A percentile compares a stretch with the other conserved stretches of the same genome.
Conservation (phyloP, 1,140 invertebrate genomes). For the Chelonus insularis region DNA sequence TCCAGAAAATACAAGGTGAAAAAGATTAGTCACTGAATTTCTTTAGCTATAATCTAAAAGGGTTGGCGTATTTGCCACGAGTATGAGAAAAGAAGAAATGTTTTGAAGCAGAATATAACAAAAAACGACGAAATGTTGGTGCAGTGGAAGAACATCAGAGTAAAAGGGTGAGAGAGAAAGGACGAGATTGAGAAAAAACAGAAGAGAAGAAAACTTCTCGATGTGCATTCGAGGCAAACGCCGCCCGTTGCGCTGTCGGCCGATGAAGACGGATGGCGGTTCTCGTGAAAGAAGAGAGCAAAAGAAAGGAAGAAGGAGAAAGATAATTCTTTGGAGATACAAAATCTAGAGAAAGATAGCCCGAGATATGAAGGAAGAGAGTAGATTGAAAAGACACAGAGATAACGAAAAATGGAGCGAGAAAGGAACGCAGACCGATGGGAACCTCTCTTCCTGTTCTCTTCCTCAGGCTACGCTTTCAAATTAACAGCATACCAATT, state of each 20-base stretch:
- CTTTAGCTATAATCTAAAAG: background rate
- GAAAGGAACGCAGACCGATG: constrained; percentile 28
- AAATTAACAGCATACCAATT: constrained; percentile 61
- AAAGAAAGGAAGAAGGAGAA: constrained; percentile 20
- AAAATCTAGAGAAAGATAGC: constrained; percentile 25
- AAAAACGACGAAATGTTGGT: background rate
- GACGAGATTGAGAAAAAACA: constrained; percentile 22
- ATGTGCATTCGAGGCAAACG: constrained; percentile 61
- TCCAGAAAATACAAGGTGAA: background rate
- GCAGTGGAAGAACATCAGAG: constrained; percentile 18
- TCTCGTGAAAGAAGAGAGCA: constrained; percentile 33
- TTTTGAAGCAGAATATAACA: background rate
- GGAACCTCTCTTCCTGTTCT: constrained; percentile 39
- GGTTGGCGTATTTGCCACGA: background rate
- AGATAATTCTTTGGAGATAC: constrained; percentile 27
- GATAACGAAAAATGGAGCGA: constrained; percentile 26
- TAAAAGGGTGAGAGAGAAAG: background rate
- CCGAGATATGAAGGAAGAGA: constrained; percentile 24
- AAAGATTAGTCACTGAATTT: background rate
- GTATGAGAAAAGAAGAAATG: background rate
- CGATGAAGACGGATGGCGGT: constrained; percentile 62
- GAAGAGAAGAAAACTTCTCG: constrained; percentile 46
- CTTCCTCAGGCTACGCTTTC: constrained; percentile 51
- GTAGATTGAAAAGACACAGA: constrained; percentile 27
- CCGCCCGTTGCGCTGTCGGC: constrained; percentile 62